A percentile compares a stretch with the other conserved stretches of the same genome.
These are phyloP conservation scores for Pteromalus puparum DNA, from an alignment of 1,140 invertebrate genomes.

Conservation along the genomic window DNA sequence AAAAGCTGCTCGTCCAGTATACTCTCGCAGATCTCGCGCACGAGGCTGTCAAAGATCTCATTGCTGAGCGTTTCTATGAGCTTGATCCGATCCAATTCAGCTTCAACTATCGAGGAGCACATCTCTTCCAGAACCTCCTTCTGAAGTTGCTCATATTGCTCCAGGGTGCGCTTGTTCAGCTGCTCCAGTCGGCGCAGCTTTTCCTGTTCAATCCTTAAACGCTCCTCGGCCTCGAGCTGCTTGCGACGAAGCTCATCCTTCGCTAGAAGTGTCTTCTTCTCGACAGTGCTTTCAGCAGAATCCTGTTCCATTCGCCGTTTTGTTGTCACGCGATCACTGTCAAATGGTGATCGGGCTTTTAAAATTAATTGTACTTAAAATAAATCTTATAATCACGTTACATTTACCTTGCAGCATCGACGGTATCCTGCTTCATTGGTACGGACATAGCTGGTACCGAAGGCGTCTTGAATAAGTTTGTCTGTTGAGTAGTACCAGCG, in stretches of 20 bases:
- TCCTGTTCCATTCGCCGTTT: constrained; percentile 40
- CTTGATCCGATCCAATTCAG: constrained; percentile 66
- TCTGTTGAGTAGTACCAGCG: constrained; percentile 45
- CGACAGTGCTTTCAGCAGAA: not conserved
- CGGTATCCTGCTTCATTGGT: not conserved
- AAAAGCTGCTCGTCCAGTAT: constrained; percentile 60
- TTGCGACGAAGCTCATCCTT: constrained; percentile 9
- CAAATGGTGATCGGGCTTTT: not conserved
- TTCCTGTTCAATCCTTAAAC: not conserved
- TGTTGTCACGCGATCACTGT: not conserved
- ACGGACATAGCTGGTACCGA: not conserved
- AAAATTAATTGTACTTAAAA: not conserved
- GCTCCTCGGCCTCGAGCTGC: not conserved
- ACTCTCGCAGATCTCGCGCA: constrained; percentile 61
- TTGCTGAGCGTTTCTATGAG: constrained; percentile 56
- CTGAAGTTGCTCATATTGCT: constrained; percentile 11
- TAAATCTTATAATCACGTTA: too few species aligned
- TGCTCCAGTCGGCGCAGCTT: not conserved
- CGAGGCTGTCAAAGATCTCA: constrained; percentile 63
- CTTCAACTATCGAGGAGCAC: constrained; percentile 65
- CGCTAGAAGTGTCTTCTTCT: constrained; percentile 14
- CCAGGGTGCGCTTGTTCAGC: not conserved
- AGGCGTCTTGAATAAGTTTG: constrained; percentile 56
- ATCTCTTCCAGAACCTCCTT: constrained; percentile 67
- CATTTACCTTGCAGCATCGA: not conserved